These are phyloP conservation scores for Penaeus indicus DNA, from an alignment of 1,140 invertebrate species.

Conservation along the genomic window DNA sequence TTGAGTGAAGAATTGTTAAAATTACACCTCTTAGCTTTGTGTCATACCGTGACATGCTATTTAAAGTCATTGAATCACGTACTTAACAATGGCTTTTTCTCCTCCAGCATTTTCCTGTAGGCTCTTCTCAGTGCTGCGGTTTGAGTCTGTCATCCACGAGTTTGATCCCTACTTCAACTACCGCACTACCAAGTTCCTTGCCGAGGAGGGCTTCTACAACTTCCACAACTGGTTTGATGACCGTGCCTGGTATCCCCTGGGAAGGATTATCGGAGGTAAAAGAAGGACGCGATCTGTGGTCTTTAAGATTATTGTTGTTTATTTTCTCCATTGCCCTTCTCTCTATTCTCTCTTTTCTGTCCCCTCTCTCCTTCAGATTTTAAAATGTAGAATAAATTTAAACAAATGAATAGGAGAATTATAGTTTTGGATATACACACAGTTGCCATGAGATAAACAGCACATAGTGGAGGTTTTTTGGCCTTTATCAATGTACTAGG, in stretches of 20 bases:
- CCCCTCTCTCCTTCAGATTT: neutral
- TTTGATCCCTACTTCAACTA: conserved; percentile 99
- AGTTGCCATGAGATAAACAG: too few relatives aligned
- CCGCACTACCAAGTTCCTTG: conserved; percentile 92
- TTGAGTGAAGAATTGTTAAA: too few relatives aligned
- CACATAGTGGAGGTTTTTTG: too few relatives aligned
- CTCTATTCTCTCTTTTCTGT: neutral
- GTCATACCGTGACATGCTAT: too few relatives aligned
- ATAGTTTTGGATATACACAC: neutral
- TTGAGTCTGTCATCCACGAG: conserved; percentile 98
- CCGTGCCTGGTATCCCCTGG: conserved; percentile 97
- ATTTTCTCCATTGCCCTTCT: neutral
- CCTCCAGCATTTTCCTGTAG: conserved; percentile 93
- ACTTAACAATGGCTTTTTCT: neutral
- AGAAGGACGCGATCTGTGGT: neutral
- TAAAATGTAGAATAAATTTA: neutral
- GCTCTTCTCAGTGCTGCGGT: conserved; percentile 95
- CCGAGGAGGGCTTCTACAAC: conserved; percentile 96
- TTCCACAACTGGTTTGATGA: conserved; percentile 99
- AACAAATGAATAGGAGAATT: neutral
- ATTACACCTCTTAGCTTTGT: too few relatives aligned
- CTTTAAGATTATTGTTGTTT: neutral
- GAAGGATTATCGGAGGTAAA: conserved; percentile 93
- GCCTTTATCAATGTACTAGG: too few relatives aligned
- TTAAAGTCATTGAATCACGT: too few relatives aligned